phyloP scores from a whole-genome alignment of 2,888 invertebrate species.

The Tipula unca region DNA sequence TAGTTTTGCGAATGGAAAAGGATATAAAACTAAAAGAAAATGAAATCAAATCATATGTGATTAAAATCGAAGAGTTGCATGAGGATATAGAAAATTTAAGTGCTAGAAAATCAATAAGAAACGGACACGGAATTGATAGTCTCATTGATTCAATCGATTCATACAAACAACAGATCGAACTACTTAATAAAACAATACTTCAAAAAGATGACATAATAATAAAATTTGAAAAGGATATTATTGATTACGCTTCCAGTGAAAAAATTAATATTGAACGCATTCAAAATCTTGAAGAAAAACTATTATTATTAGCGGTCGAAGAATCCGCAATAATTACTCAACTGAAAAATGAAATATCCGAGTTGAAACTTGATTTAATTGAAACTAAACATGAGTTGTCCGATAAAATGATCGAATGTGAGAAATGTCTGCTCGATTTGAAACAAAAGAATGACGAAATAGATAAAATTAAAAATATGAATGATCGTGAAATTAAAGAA shows the following conservation, averaged over 20 bases:
- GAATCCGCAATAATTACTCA: slow-evolving; percentile 22
- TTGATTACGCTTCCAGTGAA: slow-evolving; percentile 1
- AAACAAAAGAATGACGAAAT: slow-evolving; percentile 46
- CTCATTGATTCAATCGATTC: background rate
- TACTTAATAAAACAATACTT: slow-evolving; percentile 32
- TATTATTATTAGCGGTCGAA: background rate
- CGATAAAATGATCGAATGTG: slow-evolving; percentile 39
- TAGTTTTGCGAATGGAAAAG: slow-evolving; percentile 27
- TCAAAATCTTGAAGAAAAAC: background rate
- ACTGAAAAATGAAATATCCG: slow-evolving; percentile 36
- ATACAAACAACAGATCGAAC: slow-evolving; percentile 26
- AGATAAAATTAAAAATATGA: slow-evolving; percentile 31
- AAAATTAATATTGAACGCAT: background rate
- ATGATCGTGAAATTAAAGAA: slow-evolving; percentile 39
- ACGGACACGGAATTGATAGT: slow-evolving; percentile 21
- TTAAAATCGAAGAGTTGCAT: slow-evolving; percentile 24
- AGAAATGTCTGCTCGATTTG: slow-evolving; percentile 40
- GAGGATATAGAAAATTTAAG: slow-evolving; percentile 30
- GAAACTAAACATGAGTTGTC: slow-evolving; percentile 46
- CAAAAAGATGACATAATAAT: slow-evolving; percentile 34
- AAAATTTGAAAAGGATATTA: slow-evolving; percentile 31
- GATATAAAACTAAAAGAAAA: slow-evolving; percentile 27
- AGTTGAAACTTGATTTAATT: slow-evolving; percentile 42
- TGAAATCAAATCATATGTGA: slow-evolving; percentile 17
- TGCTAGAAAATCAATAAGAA: slow-evolving; percentile 22